These are phyloP conservation scores for Latrodectus hesperus DNA, from an alignment of 2,888 invertebrate species.

Conservation along the genomic window DNA sequence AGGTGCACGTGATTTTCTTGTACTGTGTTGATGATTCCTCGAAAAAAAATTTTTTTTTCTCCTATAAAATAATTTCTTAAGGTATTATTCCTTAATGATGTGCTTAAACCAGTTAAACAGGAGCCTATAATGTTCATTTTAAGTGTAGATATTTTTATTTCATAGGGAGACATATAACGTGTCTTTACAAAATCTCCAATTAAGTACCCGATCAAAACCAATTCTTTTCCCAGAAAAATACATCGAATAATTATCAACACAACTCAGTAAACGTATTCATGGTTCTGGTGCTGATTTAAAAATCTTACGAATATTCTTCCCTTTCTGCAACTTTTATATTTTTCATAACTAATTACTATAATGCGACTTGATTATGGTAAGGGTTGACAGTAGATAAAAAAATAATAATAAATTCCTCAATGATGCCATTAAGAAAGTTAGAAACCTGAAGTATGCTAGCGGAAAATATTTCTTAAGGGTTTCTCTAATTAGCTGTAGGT, in stretches of 20 bases:
- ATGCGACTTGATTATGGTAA: slow-evolving; percentile 53
- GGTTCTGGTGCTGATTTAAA: slow-evolving; percentile 29
- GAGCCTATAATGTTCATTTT: too few species aligned
- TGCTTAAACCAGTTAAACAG: too few species aligned
- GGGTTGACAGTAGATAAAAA: slow-evolving; percentile 17
- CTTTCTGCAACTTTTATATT: slow-evolving; percentile 32
- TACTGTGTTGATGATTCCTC: too few species aligned
- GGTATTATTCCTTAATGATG: too few species aligned
- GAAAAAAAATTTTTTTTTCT: too few species aligned
- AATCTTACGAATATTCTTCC: slow-evolving; percentile 20
- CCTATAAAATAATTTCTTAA: too few species aligned
- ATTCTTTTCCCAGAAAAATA: neutral
- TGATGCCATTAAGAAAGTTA: slow-evolving; percentile 52
- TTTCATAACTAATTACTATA: slow-evolving; percentile 50
- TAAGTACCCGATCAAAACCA: slow-evolving; percentile 19
- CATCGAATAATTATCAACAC: slow-evolving; percentile 1
- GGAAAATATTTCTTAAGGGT: slow-evolving; percentile 52
- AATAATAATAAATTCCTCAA: slow-evolving; percentile 38
- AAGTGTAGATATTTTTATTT: too few species aligned
- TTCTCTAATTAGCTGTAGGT: slow-evolving; percentile 55
- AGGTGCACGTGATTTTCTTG: too few species aligned
- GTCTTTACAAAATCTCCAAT: slow-evolving; percentile 34
- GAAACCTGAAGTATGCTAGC: slow-evolving; percentile 26
- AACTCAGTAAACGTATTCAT: slow-evolving; percentile 3
- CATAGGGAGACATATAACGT: neutral